A percentile compares a stretch with the other conserved stretches of the same genome.
Conservation (phyloP, 35 echinoderm and acorn worm species). For the Nesometra sesokonis region DNA sequence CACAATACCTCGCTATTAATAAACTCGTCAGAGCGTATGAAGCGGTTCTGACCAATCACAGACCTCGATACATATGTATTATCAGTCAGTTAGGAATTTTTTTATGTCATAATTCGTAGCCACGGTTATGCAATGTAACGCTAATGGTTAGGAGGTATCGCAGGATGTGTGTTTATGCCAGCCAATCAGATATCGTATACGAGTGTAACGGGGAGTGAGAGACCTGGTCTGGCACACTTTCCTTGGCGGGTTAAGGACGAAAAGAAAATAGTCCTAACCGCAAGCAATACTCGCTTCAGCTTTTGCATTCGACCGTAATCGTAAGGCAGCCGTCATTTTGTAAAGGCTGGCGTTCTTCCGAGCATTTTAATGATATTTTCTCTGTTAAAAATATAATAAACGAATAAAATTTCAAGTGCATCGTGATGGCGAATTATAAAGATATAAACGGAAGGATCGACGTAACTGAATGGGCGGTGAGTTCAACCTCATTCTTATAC, state of each 20-base stretch:
- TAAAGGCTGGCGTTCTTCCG: background rate
- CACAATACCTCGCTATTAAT: background rate
- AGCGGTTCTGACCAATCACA: background rate
- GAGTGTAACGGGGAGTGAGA: background rate
- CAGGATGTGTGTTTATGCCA: background rate
- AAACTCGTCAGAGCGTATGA: background rate
- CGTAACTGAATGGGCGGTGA: background rate
- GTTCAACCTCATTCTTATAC: background rate
- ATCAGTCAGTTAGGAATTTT: background rate
- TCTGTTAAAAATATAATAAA: background rate
- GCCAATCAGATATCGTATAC: background rate
- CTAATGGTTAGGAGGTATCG: background rate
- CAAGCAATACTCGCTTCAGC: background rate
- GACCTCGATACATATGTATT: background rate
- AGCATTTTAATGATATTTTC: background rate
- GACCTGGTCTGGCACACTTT: background rate
- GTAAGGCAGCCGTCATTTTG: background rate
- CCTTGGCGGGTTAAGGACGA: background rate
- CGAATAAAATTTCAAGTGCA: background rate
- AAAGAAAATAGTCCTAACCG: background rate
- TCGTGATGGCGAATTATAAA: background rate
- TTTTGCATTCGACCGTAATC: background rate
- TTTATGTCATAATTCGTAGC: background rate
- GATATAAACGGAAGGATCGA: background rate
- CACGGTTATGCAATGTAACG: background rate